phyloP scores from a whole-genome alignment of 2,113 vertebrate species.

The Copsychus sechellarum region DNA sequence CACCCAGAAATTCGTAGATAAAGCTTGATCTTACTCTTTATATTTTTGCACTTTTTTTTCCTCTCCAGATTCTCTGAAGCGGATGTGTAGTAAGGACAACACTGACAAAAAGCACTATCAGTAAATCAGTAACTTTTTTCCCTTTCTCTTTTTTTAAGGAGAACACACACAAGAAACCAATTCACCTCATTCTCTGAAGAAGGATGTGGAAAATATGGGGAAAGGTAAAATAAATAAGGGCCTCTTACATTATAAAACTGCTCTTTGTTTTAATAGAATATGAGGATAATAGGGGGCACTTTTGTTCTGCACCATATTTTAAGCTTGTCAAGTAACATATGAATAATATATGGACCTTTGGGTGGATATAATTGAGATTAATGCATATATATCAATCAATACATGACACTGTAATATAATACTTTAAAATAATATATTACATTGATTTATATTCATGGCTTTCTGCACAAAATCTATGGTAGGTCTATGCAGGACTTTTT shows the following conservation, averaged over 20 bases:
- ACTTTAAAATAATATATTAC: conserved; percentile 89
- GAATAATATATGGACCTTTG: conserved; percentile 86
- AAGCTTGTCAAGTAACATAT: conserved; percentile 84
- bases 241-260: conserved; percentile 45
- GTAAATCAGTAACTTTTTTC: conserved; percentile 44
- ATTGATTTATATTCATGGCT: conserved; percentile 89
- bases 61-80: not conserved
- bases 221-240: conserved; percentile 86
- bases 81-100: not conserved
- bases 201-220: conserved; percentile 96
- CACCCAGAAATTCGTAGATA: not conserved
- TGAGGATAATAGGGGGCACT: conserved; percentile 76
- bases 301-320: conserved; percentile 80
- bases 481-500: conserved; percentile 59
- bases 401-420: conserved; percentile 85
- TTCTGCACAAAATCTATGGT: conserved; percentile 83
- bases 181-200: conserved; percentile 89
- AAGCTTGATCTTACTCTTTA: not conserved
- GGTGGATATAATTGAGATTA: conserved; percentile 88
- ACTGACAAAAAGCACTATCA: not conserved
- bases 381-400: conserved; percentile 88
- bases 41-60: rapidly evolving
- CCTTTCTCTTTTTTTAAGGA: conserved; percentile 72
- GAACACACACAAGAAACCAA: conserved; percentile 86
- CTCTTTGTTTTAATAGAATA: conserved; percentile 70